These are phyloP conservation scores for Nymphalis urticae DNA, from an alignment of 2,888 invertebrate species.

Conservation along the genomic window DNA sequence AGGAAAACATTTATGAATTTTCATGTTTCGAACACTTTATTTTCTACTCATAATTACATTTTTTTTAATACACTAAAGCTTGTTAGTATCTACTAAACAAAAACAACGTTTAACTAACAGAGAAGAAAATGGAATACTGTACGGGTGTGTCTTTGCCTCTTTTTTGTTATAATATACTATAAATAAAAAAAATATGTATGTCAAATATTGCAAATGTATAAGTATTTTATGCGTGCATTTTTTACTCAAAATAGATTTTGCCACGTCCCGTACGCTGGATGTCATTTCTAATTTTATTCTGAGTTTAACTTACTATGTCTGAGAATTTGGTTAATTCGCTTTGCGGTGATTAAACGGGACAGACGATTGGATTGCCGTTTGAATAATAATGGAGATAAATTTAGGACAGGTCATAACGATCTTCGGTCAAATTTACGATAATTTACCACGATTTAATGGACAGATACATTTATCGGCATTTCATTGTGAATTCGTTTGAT, in stretches of 20 bases:
- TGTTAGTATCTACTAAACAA: too few species aligned
- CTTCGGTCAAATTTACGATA: slow-evolving; percentile 29
- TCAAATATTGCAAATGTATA: too few species aligned
- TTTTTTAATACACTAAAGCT: too few species aligned
- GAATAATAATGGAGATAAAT: slow-evolving; percentile 52
- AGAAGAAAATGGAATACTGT: too few species aligned
- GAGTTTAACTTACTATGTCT: slow-evolving; percentile 47
- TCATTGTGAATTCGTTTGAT: not conserved
- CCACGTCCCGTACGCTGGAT: not conserved
- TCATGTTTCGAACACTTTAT: too few species aligned
- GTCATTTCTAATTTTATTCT: slow-evolving; percentile 13
- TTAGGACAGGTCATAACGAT: slow-evolving; percentile 21
- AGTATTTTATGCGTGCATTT: too few species aligned
- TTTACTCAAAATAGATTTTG: not conserved
- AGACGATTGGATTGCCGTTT: slow-evolving; percentile 50
- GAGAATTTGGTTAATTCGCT: slow-evolving; percentile 60
- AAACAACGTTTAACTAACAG: too few species aligned
- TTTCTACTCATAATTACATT: too few species aligned
- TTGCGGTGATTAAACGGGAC: slow-evolving; percentile 54
- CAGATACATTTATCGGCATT: slow-evolving; percentile 3
- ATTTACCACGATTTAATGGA: slow-evolving; percentile 24
- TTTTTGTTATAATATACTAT: too few species aligned
- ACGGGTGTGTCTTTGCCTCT: too few species aligned
- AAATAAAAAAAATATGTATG: too few species aligned
- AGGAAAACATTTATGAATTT: too few species aligned